Base-by-base conservation (phyloP, 2,888 invertebrate species). In the Oeneis ivallda region DNA sequence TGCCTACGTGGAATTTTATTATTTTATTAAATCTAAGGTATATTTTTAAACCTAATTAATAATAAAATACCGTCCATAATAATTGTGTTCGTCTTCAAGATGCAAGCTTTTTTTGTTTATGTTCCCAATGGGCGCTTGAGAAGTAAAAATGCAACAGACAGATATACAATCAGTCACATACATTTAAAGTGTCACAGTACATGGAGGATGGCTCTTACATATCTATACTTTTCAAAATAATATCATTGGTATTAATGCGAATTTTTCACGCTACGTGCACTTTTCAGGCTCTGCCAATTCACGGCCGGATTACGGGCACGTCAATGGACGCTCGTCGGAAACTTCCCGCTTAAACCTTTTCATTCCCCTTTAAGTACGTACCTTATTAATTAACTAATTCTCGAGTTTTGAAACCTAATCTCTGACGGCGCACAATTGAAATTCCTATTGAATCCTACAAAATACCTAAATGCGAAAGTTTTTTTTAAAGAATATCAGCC, bases 311-410 rank as follows among this genome's bases (percentile, higher is more conserved):
- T 86, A 83, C 78, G 75, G 72, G 73, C 74, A 68, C 79, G 78
- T 83, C 81, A 80, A 79, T 80, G 78, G 71, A 41, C 68, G 71
- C 67, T 74, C 67, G 69, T 69, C 61, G 76, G 69, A 76, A 89
- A 88, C 83, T 89, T 87, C 70, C 62, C 75, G 71, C 74, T 80
- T 83, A 86, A 87, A 79, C 83, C 84, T 86, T 88, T 86, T 81
- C 76, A 72, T 74, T 77, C 78, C 79, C 79, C 80, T 80, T 83
- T 83, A 81, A 85, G 82, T 85, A 81, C 81, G 77, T 80, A 82
- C 83, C 83, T 89, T 84, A 85, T 84, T 88, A 88, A 89, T 87
- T 88, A 87, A 87, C 85, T 81, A 82, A 83, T 76, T 73, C 73
- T 73, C 71, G 75, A 78, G 75, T 79, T 80, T 81, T 72, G 75